These are phyloP conservation scores for Brachylomia viminalis DNA, from an alignment of 2,888 invertebrate genomes.

Conservation along the genomic window DNA sequence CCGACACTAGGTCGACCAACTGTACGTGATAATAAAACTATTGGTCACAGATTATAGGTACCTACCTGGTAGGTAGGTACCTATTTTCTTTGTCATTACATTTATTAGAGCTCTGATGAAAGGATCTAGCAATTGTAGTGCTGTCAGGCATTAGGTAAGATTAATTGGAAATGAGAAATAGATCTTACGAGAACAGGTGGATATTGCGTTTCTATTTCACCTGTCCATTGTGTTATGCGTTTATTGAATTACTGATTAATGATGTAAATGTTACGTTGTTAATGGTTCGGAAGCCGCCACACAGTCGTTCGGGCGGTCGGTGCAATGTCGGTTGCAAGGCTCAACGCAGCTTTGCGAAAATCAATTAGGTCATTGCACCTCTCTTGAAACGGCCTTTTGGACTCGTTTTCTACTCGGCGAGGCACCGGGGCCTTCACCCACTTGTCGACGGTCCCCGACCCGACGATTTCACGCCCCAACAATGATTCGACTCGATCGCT, in stretches of 20 bases:
- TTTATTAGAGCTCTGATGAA: constrained; percentile 44
- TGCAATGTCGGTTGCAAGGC: constrained; percentile 47
- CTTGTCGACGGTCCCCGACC: constrained; percentile 79
- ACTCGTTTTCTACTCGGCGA: constrained; percentile 78
- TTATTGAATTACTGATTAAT: constrained; percentile 10
- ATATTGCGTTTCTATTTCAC: constrained; percentile 19
- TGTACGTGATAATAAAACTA: constrained; percentile 37
- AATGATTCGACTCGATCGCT: constrained; percentile 74
- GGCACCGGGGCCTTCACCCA: constrained; percentile 84
- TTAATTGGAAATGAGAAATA: constrained; percentile 35
- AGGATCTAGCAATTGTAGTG: constrained; percentile 28
- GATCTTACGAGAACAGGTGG: constrained; percentile 24
- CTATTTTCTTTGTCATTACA: constrained; percentile 38
- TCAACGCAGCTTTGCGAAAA: constrained; percentile 63
- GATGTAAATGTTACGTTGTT: constrained; percentile 39
- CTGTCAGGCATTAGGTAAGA: constrained; percentile 37
- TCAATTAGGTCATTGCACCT: constrained; percentile 78
- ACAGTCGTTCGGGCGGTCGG: not conserved
- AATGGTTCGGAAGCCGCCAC: not conserved
- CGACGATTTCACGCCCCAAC: constrained; percentile 82
- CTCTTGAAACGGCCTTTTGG: constrained; percentile 70
- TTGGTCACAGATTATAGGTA: constrained; percentile 42
- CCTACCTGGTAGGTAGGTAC: too few species aligned
- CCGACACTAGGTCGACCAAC: constrained; percentile 11
- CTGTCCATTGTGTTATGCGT: constrained; percentile 25